phyloP scores from a whole-genome alignment of 1,140 invertebrate genomes.

The Chelonus insularis region DNA sequence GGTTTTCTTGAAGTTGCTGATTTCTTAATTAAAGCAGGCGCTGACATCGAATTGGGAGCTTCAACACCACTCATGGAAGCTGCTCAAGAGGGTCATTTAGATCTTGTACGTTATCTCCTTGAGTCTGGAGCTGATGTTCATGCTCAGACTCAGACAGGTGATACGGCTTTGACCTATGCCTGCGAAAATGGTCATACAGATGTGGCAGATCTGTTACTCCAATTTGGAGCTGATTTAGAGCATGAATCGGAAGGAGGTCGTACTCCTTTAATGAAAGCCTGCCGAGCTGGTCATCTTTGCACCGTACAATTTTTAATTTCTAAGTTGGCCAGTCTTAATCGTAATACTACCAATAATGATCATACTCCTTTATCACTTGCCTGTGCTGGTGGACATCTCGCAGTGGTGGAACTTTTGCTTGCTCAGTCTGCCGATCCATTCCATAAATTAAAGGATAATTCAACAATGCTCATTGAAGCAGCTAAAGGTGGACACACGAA shows the following conservation, averaged over 20 bases:
- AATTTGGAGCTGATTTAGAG: constrained; percentile 89
- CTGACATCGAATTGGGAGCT: constrained; percentile 93
- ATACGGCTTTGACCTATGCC: constrained; percentile 97
- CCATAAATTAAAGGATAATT: constrained; percentile 97
- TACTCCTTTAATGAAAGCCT: constrained; percentile 98
- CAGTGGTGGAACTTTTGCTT: constrained; percentile 89
- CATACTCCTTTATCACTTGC: constrained; percentile 97
- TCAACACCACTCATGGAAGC: constrained; percentile 99
- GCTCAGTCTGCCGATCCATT: constrained; percentile 90
- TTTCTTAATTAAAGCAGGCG: constrained; percentile 92
- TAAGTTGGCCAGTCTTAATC: constrained; percentile 91
- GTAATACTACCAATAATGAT: constrained; percentile 95
- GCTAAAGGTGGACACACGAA: constrained; percentile 95
- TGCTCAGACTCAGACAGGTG: constrained; percentile 90
- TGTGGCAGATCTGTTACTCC: constrained; percentile 85
- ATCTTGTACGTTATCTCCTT: constrained; percentile 86
- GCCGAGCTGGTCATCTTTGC: constrained; percentile 96
- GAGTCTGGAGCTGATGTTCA: constrained; percentile 87
- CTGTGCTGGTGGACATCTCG: constrained; percentile 92
- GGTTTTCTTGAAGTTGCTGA: constrained; percentile 98
- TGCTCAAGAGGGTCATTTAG: constrained; percentile 94
- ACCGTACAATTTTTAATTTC: constrained; percentile 95
- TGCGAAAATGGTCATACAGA: constrained; percentile 96
- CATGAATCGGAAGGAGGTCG: constrained; percentile 92
- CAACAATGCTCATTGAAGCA: constrained; percentile 97